Percentiles rank a stretch among this genome's conserved stretches.
These are phyloP conservation scores for Sinohyriopsis cumingii DNA, from an alignment of 2,888 invertebrate genomes.

Conservation along the genomic window DNA sequence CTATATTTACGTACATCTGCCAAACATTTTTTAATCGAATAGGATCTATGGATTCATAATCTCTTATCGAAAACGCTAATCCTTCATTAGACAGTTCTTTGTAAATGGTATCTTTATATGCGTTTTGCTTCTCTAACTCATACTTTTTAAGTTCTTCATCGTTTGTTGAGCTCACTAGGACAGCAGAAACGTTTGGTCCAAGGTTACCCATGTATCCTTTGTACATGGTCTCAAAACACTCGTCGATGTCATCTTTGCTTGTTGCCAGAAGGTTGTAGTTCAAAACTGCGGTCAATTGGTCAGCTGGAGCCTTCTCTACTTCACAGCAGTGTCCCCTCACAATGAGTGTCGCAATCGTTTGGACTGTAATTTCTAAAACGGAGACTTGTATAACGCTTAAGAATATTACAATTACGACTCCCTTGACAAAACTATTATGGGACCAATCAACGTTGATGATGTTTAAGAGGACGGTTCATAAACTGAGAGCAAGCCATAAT, in stretches of 20 bases:
- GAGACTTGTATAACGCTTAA: conserved; percentile 57
- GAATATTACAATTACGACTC: conserved; percentile 51
- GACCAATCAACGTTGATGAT: conserved; percentile 61
- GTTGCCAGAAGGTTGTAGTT: conserved; percentile 59
- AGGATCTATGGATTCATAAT: conserved; percentile 47
- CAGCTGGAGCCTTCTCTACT: conserved; percentile 34
- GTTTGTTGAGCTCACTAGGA: conserved; percentile 59
- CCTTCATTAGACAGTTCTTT: conserved; percentile 59
- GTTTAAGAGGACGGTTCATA: conserved; percentile 50
- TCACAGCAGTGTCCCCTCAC: conserved; percentile 49
- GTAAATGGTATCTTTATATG: conserved; percentile 54
- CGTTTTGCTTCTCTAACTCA: conserved; percentile 51
- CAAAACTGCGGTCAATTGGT: conserved; percentile 48
- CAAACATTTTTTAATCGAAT: conserved; percentile 53
- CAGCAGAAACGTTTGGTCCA: conserved; percentile 53
- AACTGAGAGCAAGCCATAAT: conserved; percentile 50
- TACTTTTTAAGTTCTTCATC: conserved; percentile 51
- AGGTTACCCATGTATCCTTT: conserved; percentile 61
- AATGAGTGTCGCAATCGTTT: conserved; percentile 54
- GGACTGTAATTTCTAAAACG: conserved; percentile 57
- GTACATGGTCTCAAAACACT: conserved; percentile 62
- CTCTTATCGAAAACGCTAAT: conserved; percentile 46
- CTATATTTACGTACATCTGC: conserved; percentile 49
- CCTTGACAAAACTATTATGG: conserved; percentile 48
- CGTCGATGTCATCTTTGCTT: conserved; percentile 58